Percentiles rank a stretch among this genome's conserved stretches.
These are phyloP conservation scores for Cryptocheilus praepositus DNA, from an alignment of 2,888 invertebrate genomes.

Conservation along the genomic window DNA sequence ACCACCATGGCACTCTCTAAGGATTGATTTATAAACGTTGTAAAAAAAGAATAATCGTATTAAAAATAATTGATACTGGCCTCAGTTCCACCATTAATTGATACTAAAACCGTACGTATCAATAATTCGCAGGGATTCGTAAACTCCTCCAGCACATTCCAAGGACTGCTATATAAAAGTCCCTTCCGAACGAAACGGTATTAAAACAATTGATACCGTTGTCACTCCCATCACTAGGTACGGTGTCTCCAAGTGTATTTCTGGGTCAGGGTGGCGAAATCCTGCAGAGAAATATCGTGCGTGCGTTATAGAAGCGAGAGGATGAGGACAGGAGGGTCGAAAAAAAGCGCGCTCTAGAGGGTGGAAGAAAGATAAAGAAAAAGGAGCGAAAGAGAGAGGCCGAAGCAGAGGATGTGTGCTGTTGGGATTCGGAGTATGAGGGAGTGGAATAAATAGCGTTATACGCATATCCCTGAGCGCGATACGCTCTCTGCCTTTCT, in stretches of 20 bases:
- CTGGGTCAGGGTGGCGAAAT: slow-evolving; percentile 57
- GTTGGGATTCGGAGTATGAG: slow-evolving; percentile 12
- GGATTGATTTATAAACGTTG: no score
- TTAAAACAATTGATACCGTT: no score
- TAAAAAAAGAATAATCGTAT: no score
- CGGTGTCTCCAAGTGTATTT: slow-evolving; percentile 49
- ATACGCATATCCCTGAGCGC: slow-evolving; percentile 45
- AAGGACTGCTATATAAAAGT: no score
- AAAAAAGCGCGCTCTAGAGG: slow-evolving; percentile 28
- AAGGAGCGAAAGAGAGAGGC: slow-evolving; percentile 11
- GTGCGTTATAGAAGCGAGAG: slow-evolving; percentile 24
- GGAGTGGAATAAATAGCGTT: slow-evolving; percentile 52
- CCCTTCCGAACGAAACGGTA: no score
- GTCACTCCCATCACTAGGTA: not conserved
- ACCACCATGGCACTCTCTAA: no score
- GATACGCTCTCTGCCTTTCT: slow-evolving; percentile 48
- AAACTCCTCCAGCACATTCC: no score
- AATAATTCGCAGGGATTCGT: no score
- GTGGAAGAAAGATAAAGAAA: slow-evolving; percentile 24
- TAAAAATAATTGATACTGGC: no score
- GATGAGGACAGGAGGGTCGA: slow-evolving; percentile 26
- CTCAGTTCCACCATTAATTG: no score
- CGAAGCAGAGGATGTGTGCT: slow-evolving; percentile 15
- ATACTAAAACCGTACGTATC: no score
- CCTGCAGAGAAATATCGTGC: slow-evolving; percentile 45